phyloP scores from a whole-genome alignment of 2,888 invertebrate species.

The Limnephilus marmoratus region DNA sequence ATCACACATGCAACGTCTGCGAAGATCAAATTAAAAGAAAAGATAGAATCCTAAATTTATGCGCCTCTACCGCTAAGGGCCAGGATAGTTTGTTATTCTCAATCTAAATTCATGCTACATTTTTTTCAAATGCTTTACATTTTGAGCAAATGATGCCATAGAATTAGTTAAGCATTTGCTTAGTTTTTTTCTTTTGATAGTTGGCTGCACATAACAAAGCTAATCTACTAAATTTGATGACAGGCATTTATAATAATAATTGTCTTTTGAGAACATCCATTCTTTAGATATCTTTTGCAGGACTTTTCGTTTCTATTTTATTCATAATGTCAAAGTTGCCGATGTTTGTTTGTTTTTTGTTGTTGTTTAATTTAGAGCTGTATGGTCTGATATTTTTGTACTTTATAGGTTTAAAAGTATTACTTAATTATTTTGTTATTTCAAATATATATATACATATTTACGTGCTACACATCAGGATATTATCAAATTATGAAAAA shows the following conservation, averaged over 20 bases:
- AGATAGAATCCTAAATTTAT: neutral
- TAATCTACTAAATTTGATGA: neutral
- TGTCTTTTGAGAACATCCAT: neutral
- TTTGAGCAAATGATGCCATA: neutral
- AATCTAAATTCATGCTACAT: neutral
- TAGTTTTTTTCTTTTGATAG: neutral
- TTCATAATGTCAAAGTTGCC: neutral
- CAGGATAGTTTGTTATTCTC: neutral
- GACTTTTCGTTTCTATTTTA: neutral
- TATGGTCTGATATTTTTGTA: neutral
- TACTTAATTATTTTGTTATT: neutral
- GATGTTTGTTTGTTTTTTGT: neutral
- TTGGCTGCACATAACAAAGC: neutral
- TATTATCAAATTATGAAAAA: neutral
- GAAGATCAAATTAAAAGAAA: neutral
- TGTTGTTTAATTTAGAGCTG: neutral
- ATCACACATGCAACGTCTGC: too few relatives aligned
- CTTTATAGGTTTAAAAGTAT: neutral
- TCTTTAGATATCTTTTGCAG: neutral
- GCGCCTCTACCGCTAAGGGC: neutral
- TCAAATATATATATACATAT: neutral
- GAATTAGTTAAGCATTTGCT: neutral
- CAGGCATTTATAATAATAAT: neutral
- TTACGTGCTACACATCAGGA: neutral
- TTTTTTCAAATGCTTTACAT: too few relatives aligned